Evolutionary conservation across 2,113 vertebrate genomes (phyloP).

Genomic region (Epinephelus moara): DNA sequence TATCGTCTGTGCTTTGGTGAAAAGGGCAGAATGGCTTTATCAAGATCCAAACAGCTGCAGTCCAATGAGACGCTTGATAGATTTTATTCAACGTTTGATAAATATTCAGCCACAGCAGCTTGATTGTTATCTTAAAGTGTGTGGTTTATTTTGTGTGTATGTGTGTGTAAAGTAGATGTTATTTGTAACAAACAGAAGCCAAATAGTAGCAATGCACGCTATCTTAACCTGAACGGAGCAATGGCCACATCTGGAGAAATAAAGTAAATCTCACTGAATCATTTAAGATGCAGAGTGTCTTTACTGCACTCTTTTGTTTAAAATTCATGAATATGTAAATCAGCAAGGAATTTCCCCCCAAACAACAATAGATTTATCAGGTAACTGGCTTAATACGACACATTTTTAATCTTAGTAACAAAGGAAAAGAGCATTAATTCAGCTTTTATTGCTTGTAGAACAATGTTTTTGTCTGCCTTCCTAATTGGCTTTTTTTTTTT

Average conservation of each 20-base stretch:
- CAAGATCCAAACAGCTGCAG: constrained; percentile 36
- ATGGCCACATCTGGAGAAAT: background rate
- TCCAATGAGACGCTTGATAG: constrained; percentile 61
- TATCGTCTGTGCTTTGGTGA: constrained; percentile 50
- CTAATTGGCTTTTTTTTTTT: constrained; percentile 9
- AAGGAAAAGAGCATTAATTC: background rate
- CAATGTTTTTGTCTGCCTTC: background rate
- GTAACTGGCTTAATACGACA: background rate
- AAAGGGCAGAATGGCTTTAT: constrained; percentile 63
- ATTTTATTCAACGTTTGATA: constrained; percentile 14
- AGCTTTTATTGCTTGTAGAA: background rate
- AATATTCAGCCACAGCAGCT: constrained; percentile 1
- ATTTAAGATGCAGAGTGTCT: background rate
- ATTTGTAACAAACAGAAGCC: background rate
- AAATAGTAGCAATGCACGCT: background rate
- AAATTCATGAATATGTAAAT: constrained; percentile 11
- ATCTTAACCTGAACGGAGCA: background rate
- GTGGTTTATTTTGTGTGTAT: no score
- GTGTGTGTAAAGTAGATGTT: background rate
- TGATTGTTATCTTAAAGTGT: background rate
- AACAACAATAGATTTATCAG: background rate
- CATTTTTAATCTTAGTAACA: background rate
- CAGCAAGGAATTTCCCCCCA: background rate
- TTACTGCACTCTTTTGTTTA: background rate
- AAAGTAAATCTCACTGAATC: background rate